A percentile compares a stretch with the other conserved stretches of the same genome.
Conservation (phyloP, 1,140 invertebrate species). For the Cyphomyrmex costatus region DNA sequence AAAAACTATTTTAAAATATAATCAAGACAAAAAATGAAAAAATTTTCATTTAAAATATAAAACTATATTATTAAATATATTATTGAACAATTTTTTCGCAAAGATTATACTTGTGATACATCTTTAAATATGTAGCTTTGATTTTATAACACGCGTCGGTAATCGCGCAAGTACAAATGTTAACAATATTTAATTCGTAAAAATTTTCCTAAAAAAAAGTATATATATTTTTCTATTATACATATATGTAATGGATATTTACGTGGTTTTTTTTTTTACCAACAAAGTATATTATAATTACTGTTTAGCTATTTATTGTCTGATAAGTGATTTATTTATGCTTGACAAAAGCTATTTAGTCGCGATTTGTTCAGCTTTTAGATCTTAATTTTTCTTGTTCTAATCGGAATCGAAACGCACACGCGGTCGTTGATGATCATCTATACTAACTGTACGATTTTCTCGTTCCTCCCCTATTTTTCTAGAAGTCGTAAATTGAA, state of each 20-base stretch:
- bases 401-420: constrained; percentile 16
- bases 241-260: not conserved
- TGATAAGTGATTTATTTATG: constrained; percentile 8
- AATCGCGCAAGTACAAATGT: not conserved
- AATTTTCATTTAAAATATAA: too few species aligned
- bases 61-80: too few species aligned
- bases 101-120: not conserved
- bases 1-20: too few species aligned
- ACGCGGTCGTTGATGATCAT: not conserved
- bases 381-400: constrained; percentile 51
- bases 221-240: not conserved
- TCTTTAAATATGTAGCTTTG: constrained; percentile 33
- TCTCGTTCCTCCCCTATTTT: constrained; percentile 72
- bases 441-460: constrained; percentile 70
- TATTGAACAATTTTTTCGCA: too few species aligned
- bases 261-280: not conserved
- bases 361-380: constrained; percentile 53
- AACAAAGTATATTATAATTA: not conserved
- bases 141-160: constrained; percentile 34
- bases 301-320: not conserved
- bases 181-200: not conserved
- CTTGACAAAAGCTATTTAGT: constrained; percentile 35
- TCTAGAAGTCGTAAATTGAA: constrained; percentile 96
- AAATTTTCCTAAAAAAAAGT: not conserved
- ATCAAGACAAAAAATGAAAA: too few species aligned